These are phyloP conservation scores for Thymallus thymallus DNA, from an alignment of 2,113 vertebrate species.

Conservation along the genomic window DNA sequence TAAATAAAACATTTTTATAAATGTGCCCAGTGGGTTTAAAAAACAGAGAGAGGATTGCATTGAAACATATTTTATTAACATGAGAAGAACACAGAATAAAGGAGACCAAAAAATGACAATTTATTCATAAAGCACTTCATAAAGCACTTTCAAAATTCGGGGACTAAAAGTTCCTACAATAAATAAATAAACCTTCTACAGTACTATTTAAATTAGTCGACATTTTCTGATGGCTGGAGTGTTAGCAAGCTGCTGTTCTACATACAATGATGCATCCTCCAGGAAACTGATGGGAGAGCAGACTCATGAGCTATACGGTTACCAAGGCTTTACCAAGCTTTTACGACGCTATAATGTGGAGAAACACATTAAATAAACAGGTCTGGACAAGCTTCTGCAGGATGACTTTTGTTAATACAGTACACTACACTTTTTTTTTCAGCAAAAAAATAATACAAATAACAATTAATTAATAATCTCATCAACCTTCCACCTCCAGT, in stretches of 20 bases:
- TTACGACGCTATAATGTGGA: neutral
- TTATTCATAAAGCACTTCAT: conserved; percentile 63
- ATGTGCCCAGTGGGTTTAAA: neutral
- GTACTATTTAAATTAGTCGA: conserved; percentile 54
- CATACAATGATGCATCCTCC: neutral
- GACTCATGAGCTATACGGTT: neutral
- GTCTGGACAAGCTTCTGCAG: neutral
- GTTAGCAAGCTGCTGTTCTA: conserved; percentile 1
- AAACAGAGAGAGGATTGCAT: neutral
- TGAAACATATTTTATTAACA: conserved; percentile 1
- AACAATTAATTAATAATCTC: conserved; percentile 4
- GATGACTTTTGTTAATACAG: neutral
- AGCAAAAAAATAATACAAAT: neutral
- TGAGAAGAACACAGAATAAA: neutral
- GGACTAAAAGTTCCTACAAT: conserved; percentile 62
- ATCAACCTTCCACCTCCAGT: neutral
- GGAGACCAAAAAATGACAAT: conserved; percentile 29
- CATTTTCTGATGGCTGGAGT: conserved; percentile 24
- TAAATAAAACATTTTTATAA: too few relatives aligned
- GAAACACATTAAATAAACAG: neutral
- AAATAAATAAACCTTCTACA: conserved; percentile 70
- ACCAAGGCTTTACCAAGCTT: neutral
- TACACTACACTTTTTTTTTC: neutral
- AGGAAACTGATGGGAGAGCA: neutral
- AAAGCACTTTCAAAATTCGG: conserved; percentile 64